Evolutionary conservation across 2,797 vertebrate genomes (phyloP), one percentile per base, ranked within the genome.

Genomic region (Carapus acus): DNA sequence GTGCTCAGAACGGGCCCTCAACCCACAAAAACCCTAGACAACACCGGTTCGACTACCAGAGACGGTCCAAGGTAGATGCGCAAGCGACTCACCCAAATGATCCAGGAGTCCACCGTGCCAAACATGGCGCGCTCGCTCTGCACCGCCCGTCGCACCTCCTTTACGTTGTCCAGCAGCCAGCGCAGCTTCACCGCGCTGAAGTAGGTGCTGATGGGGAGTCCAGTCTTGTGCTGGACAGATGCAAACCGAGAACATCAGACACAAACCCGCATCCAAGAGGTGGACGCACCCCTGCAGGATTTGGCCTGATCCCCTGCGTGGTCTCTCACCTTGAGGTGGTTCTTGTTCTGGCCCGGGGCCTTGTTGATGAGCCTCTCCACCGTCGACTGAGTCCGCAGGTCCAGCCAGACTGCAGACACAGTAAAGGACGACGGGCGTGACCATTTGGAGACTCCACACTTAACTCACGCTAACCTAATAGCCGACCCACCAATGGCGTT

Each of bases 141-240:
- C 43, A 93, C 90, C 0, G 94, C 94, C 73, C 83, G 57, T 3
- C 46, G 82, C 36, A 97, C 88, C 39, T 88, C 83, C 1, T 80
- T 83, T 69, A 94, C 92, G 1, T 96, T 93, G 79, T 96, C 94
- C 70, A 97, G 80, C 58, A 97, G 86, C 94, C 94, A 97, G 1
- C 92, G 89, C 51, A 97, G 87, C 79, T 97, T 97, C 73, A 97
- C 91, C 0, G 94, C 94, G 59, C 94, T 97, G 77, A 97, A 97
- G 71, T 97, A 97, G 23, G 93, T 96, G 69, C 91, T 95, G 81
- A 97, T 90, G 46, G 94, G 94, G 48, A 96, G 91, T 39, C 94
- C 94, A 0, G 94, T 97, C 77, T 88, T 92, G 58, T 86, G 83
- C 94, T 97, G 73, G 60, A 62, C 58, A 58, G 29, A 50, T 7